Conservation (phyloP, 2,113 vertebrate species). For the Otocyon megalotis region DNA sequence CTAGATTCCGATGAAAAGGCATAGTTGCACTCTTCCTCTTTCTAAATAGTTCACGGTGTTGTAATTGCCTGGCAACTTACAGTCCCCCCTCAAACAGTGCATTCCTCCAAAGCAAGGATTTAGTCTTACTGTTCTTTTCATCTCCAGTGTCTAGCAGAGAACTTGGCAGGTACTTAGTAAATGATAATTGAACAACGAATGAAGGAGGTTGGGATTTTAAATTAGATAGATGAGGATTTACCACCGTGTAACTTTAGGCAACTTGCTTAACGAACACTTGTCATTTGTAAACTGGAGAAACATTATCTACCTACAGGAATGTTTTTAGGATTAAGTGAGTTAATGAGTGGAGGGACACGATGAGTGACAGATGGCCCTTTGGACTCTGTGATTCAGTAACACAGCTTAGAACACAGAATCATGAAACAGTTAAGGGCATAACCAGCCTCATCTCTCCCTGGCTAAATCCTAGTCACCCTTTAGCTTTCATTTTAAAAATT, state of each 20-base stretch:
- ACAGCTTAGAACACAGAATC: not conserved
- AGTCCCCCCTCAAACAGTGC: not conserved
- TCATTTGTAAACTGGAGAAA: not conserved
- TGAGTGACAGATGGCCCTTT: not conserved
- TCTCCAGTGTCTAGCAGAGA: not conserved
- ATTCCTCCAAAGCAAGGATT: not conserved
- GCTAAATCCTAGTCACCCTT: not conserved
- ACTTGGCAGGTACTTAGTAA: not conserved
- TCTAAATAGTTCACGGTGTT: not conserved
- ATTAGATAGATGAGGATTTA: not conserved
- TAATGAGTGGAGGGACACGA: not conserved
- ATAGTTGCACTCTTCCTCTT: not conserved
- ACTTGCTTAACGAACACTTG: not conserved
- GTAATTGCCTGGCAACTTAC: not conserved
- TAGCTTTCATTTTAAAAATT: slow-evolving; percentile 38
- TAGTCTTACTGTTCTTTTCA: not conserved
- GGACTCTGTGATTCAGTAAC: not conserved
- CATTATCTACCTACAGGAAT: not conserved
- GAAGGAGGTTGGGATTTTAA: not conserved
- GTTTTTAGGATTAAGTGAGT: not conserved
- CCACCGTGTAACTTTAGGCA: not conserved
- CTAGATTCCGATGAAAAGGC: not conserved
- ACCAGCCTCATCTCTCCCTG: not conserved
- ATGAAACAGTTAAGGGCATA: not conserved
- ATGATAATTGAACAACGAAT: not conserved